A percentile compares a stretch with the other conserved stretches of the same genome.
Evolutionary conservation across 2,888 invertebrate genomes (phyloP).

Genomic region (Gortyna flavago): DNA sequence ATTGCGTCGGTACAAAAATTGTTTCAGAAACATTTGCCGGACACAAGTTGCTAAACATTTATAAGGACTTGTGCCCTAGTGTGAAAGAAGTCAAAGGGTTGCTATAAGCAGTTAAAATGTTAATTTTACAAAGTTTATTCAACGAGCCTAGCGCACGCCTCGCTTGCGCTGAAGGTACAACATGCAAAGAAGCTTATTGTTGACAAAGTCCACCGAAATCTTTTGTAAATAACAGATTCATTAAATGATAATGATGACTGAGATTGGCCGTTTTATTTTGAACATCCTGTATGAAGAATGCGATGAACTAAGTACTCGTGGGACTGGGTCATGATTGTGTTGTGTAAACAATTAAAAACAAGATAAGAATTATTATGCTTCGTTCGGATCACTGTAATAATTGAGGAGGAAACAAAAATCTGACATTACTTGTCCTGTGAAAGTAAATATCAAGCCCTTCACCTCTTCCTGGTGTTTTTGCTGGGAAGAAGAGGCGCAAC

Average conservation of each 20-base stretch:
- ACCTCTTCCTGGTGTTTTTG: too few relatives aligned
- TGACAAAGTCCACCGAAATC: slow-evolving; percentile 87
- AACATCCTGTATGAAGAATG: slow-evolving; percentile 16
- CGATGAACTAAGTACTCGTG: neutral
- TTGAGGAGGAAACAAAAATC: neutral
- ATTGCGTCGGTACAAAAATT: neutral
- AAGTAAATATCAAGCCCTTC: too few relatives aligned
- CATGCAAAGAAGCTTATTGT: slow-evolving; percentile 75
- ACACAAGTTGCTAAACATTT: slow-evolving; percentile 8
- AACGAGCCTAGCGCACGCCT: slow-evolving; percentile 65
- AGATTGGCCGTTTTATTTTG: slow-evolving; percentile 67
- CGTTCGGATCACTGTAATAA: neutral
- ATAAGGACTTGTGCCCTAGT: neutral
- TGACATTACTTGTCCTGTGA: neutral
- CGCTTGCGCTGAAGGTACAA: slow-evolving; percentile 70
- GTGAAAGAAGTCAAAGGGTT: neutral
- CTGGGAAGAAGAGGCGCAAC: too few relatives aligned
- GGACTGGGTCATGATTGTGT: neutral
- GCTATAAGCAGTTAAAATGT: slow-evolving; percentile 60
- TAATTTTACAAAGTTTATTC: slow-evolving; percentile 38
- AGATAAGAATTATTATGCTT: slow-evolving; percentile 10
- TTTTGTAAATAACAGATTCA: slow-evolving; percentile 88
- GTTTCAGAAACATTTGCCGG: slow-evolving; percentile 4
- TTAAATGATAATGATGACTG: slow-evolving; percentile 87
- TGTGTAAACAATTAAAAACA: slow-evolving; percentile 13